Conservation (phyloP, 2,113 vertebrate genomes). For the Ctenomys sociabilis region DNA sequence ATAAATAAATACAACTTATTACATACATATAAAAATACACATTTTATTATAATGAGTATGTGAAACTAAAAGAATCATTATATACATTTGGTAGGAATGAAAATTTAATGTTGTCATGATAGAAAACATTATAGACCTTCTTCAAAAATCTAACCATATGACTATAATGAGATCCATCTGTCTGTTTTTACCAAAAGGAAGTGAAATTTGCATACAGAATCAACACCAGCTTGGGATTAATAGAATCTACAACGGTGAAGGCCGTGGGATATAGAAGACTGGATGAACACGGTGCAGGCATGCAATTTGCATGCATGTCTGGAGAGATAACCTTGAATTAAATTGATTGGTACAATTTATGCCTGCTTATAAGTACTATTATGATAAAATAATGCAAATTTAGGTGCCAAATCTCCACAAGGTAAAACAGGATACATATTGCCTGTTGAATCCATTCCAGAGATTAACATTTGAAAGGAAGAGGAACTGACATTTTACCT, state of each 20-base stretch:
- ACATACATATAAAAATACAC: background rate
- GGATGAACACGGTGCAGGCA: too few species aligned
- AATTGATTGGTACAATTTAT: background rate
- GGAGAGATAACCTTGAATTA: background rate
- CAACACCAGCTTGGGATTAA: background rate
- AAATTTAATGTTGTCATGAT: background rate
- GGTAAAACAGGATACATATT: background rate
- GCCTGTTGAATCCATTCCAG: background rate
- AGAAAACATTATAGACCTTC: background rate
- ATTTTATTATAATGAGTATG: background rate
- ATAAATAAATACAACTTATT: background rate
- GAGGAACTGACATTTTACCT: background rate
- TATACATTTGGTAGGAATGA: background rate
- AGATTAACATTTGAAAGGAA: background rate
- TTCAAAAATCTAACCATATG: background rate
- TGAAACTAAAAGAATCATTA: background rate
- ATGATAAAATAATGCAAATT: background rate
- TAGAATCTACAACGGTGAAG: background rate
- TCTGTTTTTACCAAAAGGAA: background rate
- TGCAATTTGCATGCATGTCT: background rate
- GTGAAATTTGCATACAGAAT: background rate
- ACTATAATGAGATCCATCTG: too few species aligned
- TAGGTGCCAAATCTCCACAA: background rate
- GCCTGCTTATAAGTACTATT: background rate
- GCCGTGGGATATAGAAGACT: rapidly evolving